These are phyloP conservation scores for Pangasius sanitwongsei DNA, from an alignment of 2,797 vertebrate species.

Conservation along the genomic window DNA sequence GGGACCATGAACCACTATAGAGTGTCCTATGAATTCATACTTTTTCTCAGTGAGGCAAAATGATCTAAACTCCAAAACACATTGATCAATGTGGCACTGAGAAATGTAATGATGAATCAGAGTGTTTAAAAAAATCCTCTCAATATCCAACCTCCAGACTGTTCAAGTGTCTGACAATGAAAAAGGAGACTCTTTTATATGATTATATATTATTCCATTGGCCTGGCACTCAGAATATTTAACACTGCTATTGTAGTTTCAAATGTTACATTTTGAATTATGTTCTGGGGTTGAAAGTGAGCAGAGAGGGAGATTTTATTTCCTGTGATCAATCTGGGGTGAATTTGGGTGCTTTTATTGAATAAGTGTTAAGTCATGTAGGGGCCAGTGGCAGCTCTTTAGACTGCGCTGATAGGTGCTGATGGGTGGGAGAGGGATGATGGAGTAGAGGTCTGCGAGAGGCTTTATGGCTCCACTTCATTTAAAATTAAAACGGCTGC, in stretches of 20 bases:
- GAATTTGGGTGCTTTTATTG: constrained; percentile 68
- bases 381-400: constrained; percentile 64
- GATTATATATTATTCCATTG: constrained; percentile 62
- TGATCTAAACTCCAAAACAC: constrained; percentile 17
- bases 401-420: constrained; percentile 57
- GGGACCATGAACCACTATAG: not conserved
- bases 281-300: constrained; percentile 56
- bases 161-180: constrained; percentile 13
- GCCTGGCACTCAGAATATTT: constrained; percentile 58
- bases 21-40: not conserved
- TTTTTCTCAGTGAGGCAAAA: not conserved
- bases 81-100: constrained; percentile 5
- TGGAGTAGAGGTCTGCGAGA: constrained; percentile 51
- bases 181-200: constrained; percentile 57
- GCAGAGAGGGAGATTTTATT: constrained; percentile 56
- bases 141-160: constrained; percentile 23
- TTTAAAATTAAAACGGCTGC: constrained; percentile 70
- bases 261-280: constrained; percentile 63
- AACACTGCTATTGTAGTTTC: constrained; percentile 61
- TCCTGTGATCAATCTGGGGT: constrained; percentile 55
- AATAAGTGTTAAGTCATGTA: constrained; percentile 68
- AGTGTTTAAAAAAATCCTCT: not conserved
- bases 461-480: constrained; percentile 58
- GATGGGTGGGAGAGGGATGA: constrained; percentile 56
- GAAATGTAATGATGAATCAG: constrained; percentile 9